Conservation (phyloP, 1,140 invertebrate species). For the Ctenoplectra terminalis region DNA sequence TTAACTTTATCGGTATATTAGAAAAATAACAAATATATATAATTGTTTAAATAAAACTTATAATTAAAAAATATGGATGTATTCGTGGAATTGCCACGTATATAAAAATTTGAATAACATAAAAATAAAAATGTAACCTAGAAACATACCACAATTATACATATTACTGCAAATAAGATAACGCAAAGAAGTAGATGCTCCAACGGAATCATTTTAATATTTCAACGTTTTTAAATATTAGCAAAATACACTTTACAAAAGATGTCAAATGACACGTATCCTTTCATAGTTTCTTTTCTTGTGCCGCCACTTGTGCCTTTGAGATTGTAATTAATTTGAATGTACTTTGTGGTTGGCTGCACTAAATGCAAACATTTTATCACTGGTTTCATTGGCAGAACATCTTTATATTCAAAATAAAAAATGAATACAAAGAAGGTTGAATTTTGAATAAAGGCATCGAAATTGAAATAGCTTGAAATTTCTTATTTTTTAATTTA, state of each 20-base stretch:
- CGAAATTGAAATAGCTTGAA: background rate
- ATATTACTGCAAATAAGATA: conserved; percentile 29
- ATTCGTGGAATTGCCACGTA: conserved; percentile 19
- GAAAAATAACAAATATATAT: background rate
- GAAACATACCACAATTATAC: conserved; percentile 39
- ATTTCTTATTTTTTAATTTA: background rate
- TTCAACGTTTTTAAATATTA: conserved; percentile 9
- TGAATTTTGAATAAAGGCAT: background rate
- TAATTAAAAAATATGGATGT: background rate
- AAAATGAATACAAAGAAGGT: no score
- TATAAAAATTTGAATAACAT: background rate
- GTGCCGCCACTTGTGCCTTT: background rate
- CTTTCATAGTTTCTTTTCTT: conserved; percentile 12
- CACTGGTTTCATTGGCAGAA: background rate
- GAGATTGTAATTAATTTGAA: background rate
- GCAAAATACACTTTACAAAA: conserved; percentile 23
- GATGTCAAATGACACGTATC: background rate
- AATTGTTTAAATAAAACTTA: background rate
- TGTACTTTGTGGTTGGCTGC: background rate
- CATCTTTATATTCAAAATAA: background rate
- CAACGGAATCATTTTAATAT: conserved; percentile 26
- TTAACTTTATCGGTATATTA: background rate
- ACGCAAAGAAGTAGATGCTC: conserved; percentile 31
- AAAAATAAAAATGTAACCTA: conserved; percentile 27
- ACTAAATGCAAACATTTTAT: conserved; percentile 12